Evolutionary conservation across 2,797 vertebrate species (phyloP).

Genomic region (Mycteria americana): DNA sequence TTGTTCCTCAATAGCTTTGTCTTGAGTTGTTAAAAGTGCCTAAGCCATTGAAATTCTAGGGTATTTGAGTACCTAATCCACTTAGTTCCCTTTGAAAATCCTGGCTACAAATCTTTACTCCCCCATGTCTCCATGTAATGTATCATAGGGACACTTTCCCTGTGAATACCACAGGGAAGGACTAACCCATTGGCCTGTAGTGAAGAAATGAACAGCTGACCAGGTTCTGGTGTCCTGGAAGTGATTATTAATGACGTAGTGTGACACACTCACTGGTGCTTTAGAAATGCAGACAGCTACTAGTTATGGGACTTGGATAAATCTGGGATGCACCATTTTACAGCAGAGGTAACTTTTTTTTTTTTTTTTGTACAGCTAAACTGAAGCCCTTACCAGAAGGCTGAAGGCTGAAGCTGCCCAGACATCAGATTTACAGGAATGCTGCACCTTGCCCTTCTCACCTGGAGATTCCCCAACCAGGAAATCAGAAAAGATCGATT

Average conservation of each 20-base stretch:
- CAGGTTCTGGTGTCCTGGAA: not conserved
- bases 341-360: not conserved
- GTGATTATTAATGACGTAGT: not conserved
- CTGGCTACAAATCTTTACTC: not conserved
- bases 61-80: not conserved
- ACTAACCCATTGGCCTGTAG: not conserved
- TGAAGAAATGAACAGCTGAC: not conserved
- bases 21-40: not conserved
- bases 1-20: not conserved
- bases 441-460: not conserved
- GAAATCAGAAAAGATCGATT: not conserved
- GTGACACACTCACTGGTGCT: not conserved
- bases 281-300: not conserved
- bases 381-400: not conserved
- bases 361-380: not conserved
- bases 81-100: not conserved
- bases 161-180: not conserved
- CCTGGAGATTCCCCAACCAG: not conserved
- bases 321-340: not conserved
- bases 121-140: not conserved
- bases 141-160: not conserved
- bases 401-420: not conserved
- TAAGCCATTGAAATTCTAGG: conserved; percentile 11
- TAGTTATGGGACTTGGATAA: not conserved
- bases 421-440: not conserved